Conservation (phyloP, 2,113 vertebrate genomes). For the Nasalis larvatus region DNA sequence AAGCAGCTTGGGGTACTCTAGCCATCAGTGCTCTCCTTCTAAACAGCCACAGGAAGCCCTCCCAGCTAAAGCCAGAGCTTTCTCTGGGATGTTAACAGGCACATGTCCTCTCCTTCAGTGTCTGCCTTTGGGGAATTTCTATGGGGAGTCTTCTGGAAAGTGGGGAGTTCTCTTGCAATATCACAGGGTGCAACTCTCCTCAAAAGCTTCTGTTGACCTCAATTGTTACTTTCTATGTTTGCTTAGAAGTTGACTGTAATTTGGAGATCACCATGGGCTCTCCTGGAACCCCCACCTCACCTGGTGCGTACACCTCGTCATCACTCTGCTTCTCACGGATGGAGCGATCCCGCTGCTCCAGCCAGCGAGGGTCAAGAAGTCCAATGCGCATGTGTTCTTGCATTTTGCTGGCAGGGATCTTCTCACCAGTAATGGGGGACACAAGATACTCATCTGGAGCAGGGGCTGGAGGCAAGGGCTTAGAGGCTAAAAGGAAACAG, state of each 20-base stretch:
- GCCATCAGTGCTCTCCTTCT: not conserved
- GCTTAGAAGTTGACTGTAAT: not conserved
- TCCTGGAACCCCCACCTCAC: constrained; percentile 62
- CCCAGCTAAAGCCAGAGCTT: not conserved
- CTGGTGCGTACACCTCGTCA: constrained; percentile 97
- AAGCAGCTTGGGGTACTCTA: not conserved
- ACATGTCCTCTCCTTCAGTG: not conserved
- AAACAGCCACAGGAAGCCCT: not conserved
- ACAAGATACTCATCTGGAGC: constrained; percentile 95
- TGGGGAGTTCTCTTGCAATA: not conserved
- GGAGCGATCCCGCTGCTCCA: constrained; percentile 96
- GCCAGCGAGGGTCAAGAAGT: constrained; percentile 97
- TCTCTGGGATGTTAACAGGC: not conserved
- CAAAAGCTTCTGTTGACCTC: not conserved
- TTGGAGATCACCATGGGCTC: not conserved
- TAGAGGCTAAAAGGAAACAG: constrained; percentile 88
- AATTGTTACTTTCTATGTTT: not conserved
- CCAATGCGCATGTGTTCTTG: constrained; percentile 99
- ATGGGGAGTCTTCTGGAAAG: not conserved
- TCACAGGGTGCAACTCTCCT: not conserved
- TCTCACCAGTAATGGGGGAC: constrained; percentile 98
- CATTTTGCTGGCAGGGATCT: constrained; percentile 99
- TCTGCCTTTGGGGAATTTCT: not conserved
- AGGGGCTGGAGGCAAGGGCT: constrained; percentile 85
- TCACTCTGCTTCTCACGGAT: constrained; percentile 97